Base-by-base conservation (phyloP, 2,797 vertebrate genomes). In the Schizopygopsis pylzovi region DNA sequence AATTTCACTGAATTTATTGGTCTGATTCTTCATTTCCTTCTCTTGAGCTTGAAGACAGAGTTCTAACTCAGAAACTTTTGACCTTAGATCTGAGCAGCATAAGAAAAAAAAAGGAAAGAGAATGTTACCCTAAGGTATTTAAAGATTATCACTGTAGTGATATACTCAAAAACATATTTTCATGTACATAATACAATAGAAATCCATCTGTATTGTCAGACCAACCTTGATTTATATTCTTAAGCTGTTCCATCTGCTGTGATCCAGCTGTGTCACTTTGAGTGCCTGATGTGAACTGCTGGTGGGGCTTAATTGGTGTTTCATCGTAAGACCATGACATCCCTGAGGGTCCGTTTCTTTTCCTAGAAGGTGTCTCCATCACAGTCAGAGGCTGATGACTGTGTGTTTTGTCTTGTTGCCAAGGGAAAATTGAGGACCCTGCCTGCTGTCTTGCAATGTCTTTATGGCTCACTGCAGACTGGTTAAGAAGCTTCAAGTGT, bases 371-470 rank as follows among this genome's bases (percentile, higher is more conserved):
- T 0, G 96, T 97, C 90, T 96, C 96, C 81, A 92, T 92, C 56
- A 81, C 87, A 90, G 77, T 92, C 41, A 92, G 93, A 68, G 93
- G 91, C 68, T 91, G 91, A 3, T 89, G 93, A 54, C 88, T 89
- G 28, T 95, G 94, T 7, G 91, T 92, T 81, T 95, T 93, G 73
- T 97, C 95, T 88, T 96, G 94, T 90, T 98, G 97, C 98, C 97
- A 98, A 12, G 96, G 96, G 90, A 99, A 98, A 85, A 99, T 96
- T 0, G 97, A 97, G 0, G 97, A 99, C 10, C 97, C 97, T 52
- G 96, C 86, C 89, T 98, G 96, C 81, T 96, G 97, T 1, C 96
- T 94, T 37, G 97, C 97, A 47, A 98, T 97, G 87, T 98, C 97
- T 45, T 96, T 97, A 90, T 97, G 96, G 88, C 92, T 97, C 86